phyloP scores from a whole-genome alignment of 2,888 invertebrate genomes.

The Dimorphilus gyrociliatus region DNA sequence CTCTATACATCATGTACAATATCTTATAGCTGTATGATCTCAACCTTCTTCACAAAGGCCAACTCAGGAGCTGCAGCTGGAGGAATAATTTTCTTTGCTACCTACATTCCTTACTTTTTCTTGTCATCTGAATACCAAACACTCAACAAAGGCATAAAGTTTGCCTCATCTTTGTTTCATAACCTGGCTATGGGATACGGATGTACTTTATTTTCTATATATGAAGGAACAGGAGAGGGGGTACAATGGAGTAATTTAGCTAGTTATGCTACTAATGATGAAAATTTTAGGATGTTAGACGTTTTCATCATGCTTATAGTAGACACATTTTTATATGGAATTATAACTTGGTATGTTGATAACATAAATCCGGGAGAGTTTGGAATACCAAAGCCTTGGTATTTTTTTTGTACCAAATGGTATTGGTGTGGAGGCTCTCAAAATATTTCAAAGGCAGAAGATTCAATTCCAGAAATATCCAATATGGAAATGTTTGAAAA shows the following conservation, averaged over 20 bases:
- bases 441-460: not conserved
- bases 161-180: constrained; percentile 48
- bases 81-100: constrained; percentile 55
- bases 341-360: constrained; percentile 10
- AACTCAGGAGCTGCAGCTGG: constrained; percentile 58
- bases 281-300: constrained; percentile 20
- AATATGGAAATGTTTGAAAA: too few relatives aligned
- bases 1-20: constrained; percentile 53
- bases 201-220: constrained; percentile 53
- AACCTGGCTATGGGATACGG: constrained; percentile 66
- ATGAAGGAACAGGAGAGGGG: constrained; percentile 45
- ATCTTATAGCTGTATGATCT: constrained; percentile 58
- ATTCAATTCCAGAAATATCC: not conserved
- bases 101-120: constrained; percentile 52
- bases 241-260: constrained; percentile 15
- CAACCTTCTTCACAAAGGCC: constrained; percentile 59
- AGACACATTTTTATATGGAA: constrained; percentile 6
- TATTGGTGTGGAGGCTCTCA: not conserved
- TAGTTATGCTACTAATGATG: constrained; percentile 21
- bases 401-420: constrained; percentile 8
- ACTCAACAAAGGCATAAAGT: constrained; percentile 42
- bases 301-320: constrained; percentile 13
- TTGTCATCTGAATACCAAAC: constrained; percentile 48
- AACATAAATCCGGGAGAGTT: constrained; percentile 10
- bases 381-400: constrained; percentile 8